phyloP scores from a whole-genome alignment of 2,888 invertebrate genomes.

The Automeris io region DNA sequence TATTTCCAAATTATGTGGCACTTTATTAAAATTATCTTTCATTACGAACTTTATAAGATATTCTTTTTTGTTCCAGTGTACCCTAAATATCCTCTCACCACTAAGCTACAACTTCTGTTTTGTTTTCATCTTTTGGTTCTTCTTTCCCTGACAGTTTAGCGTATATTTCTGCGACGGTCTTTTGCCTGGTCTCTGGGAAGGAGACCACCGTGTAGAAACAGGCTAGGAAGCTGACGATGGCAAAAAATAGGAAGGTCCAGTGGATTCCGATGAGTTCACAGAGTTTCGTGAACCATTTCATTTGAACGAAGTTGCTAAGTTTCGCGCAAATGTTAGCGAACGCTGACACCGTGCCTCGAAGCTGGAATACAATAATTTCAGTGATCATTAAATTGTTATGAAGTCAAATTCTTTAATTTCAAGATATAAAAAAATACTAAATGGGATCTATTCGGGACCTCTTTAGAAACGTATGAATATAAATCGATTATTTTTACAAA shows the following conservation, averaged over 20 bases:
- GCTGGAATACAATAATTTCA: conserved; percentile 32
- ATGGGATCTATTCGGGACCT: too few species aligned
- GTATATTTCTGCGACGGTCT: conserved; percentile 60
- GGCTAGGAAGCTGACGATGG: conserved; percentile 48
- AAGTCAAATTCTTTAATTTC: background rate
- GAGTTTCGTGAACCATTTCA: conserved; percentile 62
- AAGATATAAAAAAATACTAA: background rate
- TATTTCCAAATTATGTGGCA: too few species aligned
- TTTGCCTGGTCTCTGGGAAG: conserved; percentile 62
- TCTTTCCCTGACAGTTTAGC: conserved; percentile 42
- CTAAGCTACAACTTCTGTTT: conserved; percentile 32
- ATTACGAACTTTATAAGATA: too few species aligned
- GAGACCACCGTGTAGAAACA: conserved; percentile 48
- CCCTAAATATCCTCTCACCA: background rate
- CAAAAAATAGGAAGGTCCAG: conserved; percentile 62
- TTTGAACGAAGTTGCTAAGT: conserved; percentile 64
- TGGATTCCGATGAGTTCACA: conserved; percentile 58
- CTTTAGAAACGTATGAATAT: too few species aligned
- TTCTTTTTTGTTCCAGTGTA: too few species aligned
- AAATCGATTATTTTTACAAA: too few species aligned
- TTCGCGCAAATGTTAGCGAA: conserved; percentile 65
- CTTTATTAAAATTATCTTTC: too few species aligned
- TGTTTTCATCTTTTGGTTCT: conserved; percentile 26
- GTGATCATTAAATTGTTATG: background rate
- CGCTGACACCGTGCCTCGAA: conserved; percentile 62